Conservation (phyloP, 1,140 invertebrate genomes). For the Trissolcus basalis region DNA sequence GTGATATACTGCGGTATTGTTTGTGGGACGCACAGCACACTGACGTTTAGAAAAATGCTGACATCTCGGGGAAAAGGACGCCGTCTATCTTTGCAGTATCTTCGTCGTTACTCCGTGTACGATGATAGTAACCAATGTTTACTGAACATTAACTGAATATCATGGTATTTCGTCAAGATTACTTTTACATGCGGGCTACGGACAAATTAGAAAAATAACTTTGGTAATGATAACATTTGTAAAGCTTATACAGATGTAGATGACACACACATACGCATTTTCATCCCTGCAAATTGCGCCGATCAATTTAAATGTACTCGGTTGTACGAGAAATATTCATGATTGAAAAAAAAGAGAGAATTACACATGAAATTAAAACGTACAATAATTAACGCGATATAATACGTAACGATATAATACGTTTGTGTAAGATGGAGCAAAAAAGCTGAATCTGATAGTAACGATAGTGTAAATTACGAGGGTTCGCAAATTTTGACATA, state of each 20-base stretch:
- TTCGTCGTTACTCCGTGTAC: slow-evolving; percentile 58
- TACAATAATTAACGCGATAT: slow-evolving; percentile 1
- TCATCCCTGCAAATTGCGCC: neutral
- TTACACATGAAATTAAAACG: too few relatives aligned
- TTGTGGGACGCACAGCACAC: slow-evolving; percentile 6
- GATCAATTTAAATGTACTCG: too few relatives aligned
- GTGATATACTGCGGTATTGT: slow-evolving; percentile 1
- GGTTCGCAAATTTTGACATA: slow-evolving; percentile 31
- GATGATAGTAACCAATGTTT: slow-evolving; percentile 59
- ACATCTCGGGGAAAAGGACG: slow-evolving; percentile 27
- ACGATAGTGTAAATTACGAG: slow-evolving; percentile 41
- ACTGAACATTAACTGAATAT: slow-evolving; percentile 50
- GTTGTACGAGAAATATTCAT: too few relatives aligned
- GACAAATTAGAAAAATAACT: slow-evolving; percentile 65
- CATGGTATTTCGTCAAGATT: slow-evolving; percentile 64
- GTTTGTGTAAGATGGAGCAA: too few relatives aligned
- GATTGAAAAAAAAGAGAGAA: too few relatives aligned
- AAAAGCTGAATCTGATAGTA: slow-evolving; percentile 12
- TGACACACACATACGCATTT: slow-evolving; percentile 11
- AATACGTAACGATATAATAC: too few relatives aligned
- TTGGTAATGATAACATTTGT: slow-evolving; percentile 58
- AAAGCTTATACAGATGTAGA: slow-evolving; percentile 53
- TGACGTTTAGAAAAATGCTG: slow-evolving; percentile 40
- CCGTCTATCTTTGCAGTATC: slow-evolving; percentile 29
- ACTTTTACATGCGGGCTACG: slow-evolving; percentile 56